These are phyloP conservation scores for Lophius piscatorius DNA, from an alignment of 2,113 vertebrate genomes.

Conservation along the genomic window DNA sequence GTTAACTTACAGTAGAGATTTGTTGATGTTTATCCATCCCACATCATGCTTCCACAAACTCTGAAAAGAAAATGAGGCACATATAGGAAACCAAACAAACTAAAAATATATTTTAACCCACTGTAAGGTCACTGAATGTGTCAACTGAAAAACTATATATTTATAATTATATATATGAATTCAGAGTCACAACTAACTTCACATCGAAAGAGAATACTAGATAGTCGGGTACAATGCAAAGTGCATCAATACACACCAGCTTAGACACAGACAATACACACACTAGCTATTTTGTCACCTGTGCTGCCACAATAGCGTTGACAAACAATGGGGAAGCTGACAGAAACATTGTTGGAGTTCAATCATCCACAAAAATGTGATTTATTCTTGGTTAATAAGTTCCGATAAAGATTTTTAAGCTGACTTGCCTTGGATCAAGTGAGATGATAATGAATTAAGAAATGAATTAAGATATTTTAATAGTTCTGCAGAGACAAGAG, in stretches of 20 bases:
- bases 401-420: not conserved
- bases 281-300: slow-evolving; percentile 61
- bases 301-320: slow-evolving; percentile 66
- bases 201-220: slow-evolving; percentile 69
- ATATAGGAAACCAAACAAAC: slow-evolving; percentile 2
- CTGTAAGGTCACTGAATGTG: not conserved
- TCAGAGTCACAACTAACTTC: slow-evolving; percentile 6
- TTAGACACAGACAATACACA: slow-evolving; percentile 68
- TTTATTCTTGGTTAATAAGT: not conserved
- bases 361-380: not conserved
- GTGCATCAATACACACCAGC: slow-evolving; percentile 48
- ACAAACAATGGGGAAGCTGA: slow-evolving; percentile 78
- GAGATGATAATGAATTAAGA: not conserved
- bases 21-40: slow-evolving; percentile 80
- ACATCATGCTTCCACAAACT: slow-evolving; percentile 80
- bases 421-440: not conserved
- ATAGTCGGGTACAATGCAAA: slow-evolving; percentile 63
- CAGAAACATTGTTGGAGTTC: slow-evolving; percentile 65
- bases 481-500: not conserved
- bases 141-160: not conserved
- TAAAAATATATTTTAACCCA: not conserved
- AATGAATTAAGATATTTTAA: too few species aligned
- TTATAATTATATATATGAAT: too few species aligned
- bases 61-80: slow-evolving; percentile 49
- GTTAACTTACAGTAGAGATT: slow-evolving; percentile 64